Base-by-base conservation (phyloP, 2,888 invertebrate genomes). In the Epinotia brunnichana region DNA sequence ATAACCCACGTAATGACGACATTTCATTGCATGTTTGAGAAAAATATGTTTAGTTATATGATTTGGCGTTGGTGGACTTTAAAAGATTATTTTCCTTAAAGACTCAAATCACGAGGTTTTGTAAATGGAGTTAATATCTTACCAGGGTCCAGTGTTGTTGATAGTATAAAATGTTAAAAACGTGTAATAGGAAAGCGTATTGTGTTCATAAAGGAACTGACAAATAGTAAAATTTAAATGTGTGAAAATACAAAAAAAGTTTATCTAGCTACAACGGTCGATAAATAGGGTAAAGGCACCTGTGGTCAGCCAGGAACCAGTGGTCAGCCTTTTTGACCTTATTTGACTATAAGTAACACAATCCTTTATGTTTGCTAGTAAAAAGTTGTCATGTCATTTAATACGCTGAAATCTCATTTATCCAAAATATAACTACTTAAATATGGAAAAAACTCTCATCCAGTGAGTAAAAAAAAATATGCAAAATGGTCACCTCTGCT, bases 121-220 rank as follows among this genome's bases (percentile, higher is more conserved):
- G 3, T n/a, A 29, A 66, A 54, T 21, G 3, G 51, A 9, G 10
- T 54, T 62, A n/a, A 68, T 62, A 57, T 63, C 73, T 69, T 63
- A 73, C 68, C 73, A 59, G 24, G 35, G 3, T 68, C 61, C 72
- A 39, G 19, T 67, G 56, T 67, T 53, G 21, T 39, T 66, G 19
- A 57, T 48, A 56, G 5, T 44, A n/a, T 51, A 41, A 39, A 66
- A 53, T 19, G 13, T 64, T 35, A 29, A 71, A 73, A 73, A 57
- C 0, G 68, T 73, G 73, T 64, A 21, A 19, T 5, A 63, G 19
- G 63, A 62, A 74, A 67, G 67, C 74, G 54, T 61, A 29, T 5
- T 11, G 62, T 69, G 62, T 57, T 44, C 3, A 60, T 61, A 67
- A 10, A 17, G 4, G 51, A 63, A 29, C 10, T 51, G 15, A 39